phyloP scores from a whole-genome alignment of 2,888 invertebrate species.

The Dolichopus griseipennis region DNA sequence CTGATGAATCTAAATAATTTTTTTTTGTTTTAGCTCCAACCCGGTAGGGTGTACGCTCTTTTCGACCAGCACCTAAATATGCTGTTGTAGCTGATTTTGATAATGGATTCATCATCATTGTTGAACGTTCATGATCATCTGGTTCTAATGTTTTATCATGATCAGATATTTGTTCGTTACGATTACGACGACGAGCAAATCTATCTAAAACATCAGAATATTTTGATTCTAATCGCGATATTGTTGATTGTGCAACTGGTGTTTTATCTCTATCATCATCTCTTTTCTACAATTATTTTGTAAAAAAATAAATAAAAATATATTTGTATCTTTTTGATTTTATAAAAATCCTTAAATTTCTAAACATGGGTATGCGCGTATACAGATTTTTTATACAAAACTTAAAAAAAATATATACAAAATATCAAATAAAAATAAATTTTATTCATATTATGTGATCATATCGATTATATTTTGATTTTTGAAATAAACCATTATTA shows the following conservation, averaged over 20 bases:
- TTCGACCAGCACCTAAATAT: slow-evolving; percentile 18
- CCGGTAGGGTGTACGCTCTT: slow-evolving; percentile 41
- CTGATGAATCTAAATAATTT: slow-evolving; percentile 35
- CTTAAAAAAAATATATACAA: too few relatives aligned
- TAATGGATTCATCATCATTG: slow-evolving; percentile 38
- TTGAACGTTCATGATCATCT: slow-evolving; percentile 38
- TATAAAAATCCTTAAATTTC: too few relatives aligned
- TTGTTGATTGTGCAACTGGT: slow-evolving; percentile 44
- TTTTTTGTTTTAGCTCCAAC: slow-evolving; percentile 26
- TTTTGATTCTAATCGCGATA: slow-evolving; percentile 68
- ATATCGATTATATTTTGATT: too few relatives aligned
- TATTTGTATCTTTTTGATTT: too few relatives aligned
- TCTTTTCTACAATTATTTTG: slow-evolving; percentile 7
- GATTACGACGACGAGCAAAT: slow-evolving; percentile 52
- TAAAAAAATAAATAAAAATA: slow-evolving; percentile 10
- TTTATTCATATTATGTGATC: too few relatives aligned
- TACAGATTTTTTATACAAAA: too few relatives aligned
- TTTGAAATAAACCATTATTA: too few relatives aligned
- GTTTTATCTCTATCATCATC: slow-evolving; percentile 35
- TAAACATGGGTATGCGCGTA: too few relatives aligned
- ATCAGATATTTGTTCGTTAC: slow-evolving; percentile 46
- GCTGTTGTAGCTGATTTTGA: slow-evolving; percentile 61
- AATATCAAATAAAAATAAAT: too few relatives aligned
- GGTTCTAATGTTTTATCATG: slow-evolving; percentile 65
- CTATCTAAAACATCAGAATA: slow-evolving; percentile 67